phyloP scores from a whole-genome alignment of 2,113 vertebrate genomes.

The Nothoprocta pentlandii region DNA sequence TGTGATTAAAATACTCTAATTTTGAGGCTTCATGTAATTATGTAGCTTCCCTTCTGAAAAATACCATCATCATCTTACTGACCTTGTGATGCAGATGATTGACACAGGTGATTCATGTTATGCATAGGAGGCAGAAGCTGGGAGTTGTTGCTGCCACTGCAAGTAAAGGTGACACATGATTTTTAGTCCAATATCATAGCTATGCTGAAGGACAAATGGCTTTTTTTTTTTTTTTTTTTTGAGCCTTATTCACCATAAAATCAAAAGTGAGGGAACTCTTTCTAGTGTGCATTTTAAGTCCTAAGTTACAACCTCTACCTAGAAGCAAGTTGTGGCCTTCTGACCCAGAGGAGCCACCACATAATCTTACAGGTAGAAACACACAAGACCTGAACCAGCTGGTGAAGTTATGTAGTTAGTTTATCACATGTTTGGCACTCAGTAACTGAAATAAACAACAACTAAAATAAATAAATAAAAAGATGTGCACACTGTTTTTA shows the following conservation, averaged over 20 bases:
- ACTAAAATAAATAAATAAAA: not conserved
- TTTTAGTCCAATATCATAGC: not conserved
- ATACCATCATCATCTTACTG: fast-evolving
- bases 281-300: not conserved
- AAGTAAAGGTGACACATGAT: not conserved
- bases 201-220: not conserved
- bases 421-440: not conserved
- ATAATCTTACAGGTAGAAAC: not conserved
- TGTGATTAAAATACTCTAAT: not conserved
- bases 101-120: not conserved
- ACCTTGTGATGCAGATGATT: not conserved
- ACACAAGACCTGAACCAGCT: not conserved
- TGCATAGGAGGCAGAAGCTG: not conserved
- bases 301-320: not conserved
- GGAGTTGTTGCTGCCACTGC: not conserved
- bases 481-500: not conserved
- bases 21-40: not conserved
- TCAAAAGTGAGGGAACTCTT: not conserved
- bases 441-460: not conserved
- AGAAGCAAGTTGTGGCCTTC: not conserved
- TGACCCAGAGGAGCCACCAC: not conserved
- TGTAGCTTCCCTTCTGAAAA: not conserved
- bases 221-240: not conserved
- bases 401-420: not conserved
- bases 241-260: not conserved